These are phyloP conservation scores for Leiothrix lutea DNA, from an alignment of 2,113 vertebrate species.

Conservation along the genomic window DNA sequence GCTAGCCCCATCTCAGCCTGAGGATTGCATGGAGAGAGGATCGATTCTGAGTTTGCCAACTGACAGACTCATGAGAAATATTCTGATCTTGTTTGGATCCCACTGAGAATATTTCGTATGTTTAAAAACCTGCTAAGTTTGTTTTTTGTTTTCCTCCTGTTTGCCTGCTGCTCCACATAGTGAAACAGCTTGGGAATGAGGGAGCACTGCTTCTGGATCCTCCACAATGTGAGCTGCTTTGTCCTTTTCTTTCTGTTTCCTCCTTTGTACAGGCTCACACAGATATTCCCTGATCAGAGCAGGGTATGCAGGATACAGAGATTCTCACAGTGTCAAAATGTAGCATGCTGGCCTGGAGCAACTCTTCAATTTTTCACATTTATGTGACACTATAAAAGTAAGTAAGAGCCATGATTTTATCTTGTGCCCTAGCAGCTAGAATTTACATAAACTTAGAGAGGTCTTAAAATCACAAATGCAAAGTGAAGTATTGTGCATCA, in stretches of 20 bases:
- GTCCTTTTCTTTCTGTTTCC: neutral
- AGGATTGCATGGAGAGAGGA: slow-evolving; percentile 10
- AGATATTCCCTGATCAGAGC: slow-evolving; percentile 18
- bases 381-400: slow-evolving; percentile 64
- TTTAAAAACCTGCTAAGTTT: neutral
- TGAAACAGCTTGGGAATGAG: neutral
- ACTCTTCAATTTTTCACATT: slow-evolving; percentile 68
- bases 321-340: slow-evolving; percentile 53
- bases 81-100: neutral
- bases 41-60: slow-evolving; percentile 16
- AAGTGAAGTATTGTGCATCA: slow-evolving; percentile 42
- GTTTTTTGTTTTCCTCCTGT: neutral
- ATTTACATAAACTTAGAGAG: slow-evolving; percentile 67
- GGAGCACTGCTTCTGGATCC: neutral
- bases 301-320: neutral
- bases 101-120: neutral
- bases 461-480: slow-evolving; percentile 68
- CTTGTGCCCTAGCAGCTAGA: slow-evolving; percentile 50
- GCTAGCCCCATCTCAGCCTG: neutral
- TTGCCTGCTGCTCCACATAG: neutral
- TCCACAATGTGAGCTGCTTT: neutral
- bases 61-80: neutral
- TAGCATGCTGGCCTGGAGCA: slow-evolving; percentile 61
- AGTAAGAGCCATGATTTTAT: slow-evolving; percentile 65
- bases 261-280: neutral